These are phyloP conservation scores for silkworm (Bombyx mori) DNA, from an alignment of 1,140 invertebrate genomes.

Conservation along the genomic window ASM3026992v2 NC_085122.1:3221501-3222000, in stretches of 20 bases:
- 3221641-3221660: no score
- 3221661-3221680: no score
- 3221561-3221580: neutral
- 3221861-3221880: conserved; percentile 92
- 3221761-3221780: no score
- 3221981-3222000: no score
- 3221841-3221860: conserved; percentile 89
- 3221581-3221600: conserved; percentile 1
- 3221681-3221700: no score
- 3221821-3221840: conserved; percentile 18
- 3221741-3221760: no score
- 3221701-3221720: no score
- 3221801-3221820: no score
- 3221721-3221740: no score
- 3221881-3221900: conserved; percentile 93
- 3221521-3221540: conserved; percentile 8
- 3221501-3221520: conserved; percentile 47
- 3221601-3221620: neutral
- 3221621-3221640: no score
- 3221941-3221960: neutral
- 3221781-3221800: no score
- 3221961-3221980: no score
- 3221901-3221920: conserved; percentile 78
- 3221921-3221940: conserved; percentile 5
- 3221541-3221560: neutral